These are phyloP conservation scores for Ecdyonurus torrentis DNA, from an alignment of 2,888 invertebrate genomes.

Conservation along the genomic window DNA sequence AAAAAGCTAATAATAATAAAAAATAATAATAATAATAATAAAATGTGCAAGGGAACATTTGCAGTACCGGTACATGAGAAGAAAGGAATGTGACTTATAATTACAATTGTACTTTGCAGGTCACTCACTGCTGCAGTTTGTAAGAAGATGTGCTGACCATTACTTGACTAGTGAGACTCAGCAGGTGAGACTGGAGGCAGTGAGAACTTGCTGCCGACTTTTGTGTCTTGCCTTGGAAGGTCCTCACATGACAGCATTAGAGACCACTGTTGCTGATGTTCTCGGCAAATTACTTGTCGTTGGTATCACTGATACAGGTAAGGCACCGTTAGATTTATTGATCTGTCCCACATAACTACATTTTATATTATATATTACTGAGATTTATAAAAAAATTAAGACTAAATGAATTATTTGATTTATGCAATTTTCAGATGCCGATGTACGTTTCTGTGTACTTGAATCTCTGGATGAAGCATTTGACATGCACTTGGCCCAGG, in stretches of 20 bases:
- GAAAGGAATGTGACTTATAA: not conserved
- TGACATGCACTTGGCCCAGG: constrained; percentile 88
- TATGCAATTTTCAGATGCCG: constrained; percentile 46
- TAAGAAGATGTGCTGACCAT: constrained; percentile 80
- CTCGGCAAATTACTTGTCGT: constrained; percentile 79
- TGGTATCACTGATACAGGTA: constrained; percentile 78
- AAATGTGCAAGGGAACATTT: not conserved
- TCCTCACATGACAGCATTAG: constrained; percentile 45
- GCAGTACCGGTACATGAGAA: not conserved
- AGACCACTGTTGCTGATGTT: constrained; percentile 82
- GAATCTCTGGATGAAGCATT: constrained; percentile 82
- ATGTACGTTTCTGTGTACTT: constrained; percentile 84
- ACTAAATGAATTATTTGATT: too few relatives aligned
- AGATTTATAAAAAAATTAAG: too few relatives aligned
- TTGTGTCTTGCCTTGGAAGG: constrained; percentile 61
- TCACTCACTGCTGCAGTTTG: constrained; percentile 79
- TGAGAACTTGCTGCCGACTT: constrained; percentile 80
- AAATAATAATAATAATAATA: too few relatives aligned
- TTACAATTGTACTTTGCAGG: constrained; percentile 25
- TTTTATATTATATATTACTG: too few relatives aligned
- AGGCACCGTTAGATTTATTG: too few relatives aligned
- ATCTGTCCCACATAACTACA: too few relatives aligned
- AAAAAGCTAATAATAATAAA: too few relatives aligned
- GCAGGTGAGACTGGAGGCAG: constrained; percentile 85
- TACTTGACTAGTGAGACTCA: constrained; percentile 81